phyloP scores from a whole-genome alignment of 1,140 invertebrate species.

The Tyrophagus putrescentiae region DNA sequence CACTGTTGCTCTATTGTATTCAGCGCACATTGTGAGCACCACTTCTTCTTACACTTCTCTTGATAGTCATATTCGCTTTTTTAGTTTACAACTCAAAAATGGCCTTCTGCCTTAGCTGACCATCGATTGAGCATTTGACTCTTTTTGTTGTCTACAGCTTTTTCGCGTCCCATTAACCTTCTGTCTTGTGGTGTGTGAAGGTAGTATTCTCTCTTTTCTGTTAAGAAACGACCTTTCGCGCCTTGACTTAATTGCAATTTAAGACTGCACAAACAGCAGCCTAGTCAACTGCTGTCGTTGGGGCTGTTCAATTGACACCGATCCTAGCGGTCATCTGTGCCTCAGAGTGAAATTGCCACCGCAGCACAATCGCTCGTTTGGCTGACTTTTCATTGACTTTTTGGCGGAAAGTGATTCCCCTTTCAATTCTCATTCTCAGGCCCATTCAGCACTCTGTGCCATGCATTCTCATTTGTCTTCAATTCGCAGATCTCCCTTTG shows the following conservation, averaged over 20 bases:
- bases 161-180: not conserved
- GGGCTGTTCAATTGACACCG: not conserved
- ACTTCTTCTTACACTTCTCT: no score
- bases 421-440: no score
- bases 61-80: no score
- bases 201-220: not conserved
- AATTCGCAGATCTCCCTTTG: not conserved
- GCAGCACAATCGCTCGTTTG: not conserved
- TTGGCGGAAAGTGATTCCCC: not conserved
- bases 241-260: conserved; percentile 10
- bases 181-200: not conserved
- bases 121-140: not conserved
- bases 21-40: not conserved
- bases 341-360: not conserved
- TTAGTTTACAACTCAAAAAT: no score
- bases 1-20: not conserved
- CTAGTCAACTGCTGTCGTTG: not conserved
- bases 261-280: not conserved
- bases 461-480: conserved; percentile 5
- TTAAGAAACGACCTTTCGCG: not conserved
- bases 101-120: no score
- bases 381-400: not conserved
- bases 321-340: not conserved
- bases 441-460: not conserved
- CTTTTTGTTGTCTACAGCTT: not conserved